These are phyloP conservation scores for Loriculus beryllinus DNA, from an alignment of 2,797 vertebrate species.

Conservation along the genomic window DNA sequence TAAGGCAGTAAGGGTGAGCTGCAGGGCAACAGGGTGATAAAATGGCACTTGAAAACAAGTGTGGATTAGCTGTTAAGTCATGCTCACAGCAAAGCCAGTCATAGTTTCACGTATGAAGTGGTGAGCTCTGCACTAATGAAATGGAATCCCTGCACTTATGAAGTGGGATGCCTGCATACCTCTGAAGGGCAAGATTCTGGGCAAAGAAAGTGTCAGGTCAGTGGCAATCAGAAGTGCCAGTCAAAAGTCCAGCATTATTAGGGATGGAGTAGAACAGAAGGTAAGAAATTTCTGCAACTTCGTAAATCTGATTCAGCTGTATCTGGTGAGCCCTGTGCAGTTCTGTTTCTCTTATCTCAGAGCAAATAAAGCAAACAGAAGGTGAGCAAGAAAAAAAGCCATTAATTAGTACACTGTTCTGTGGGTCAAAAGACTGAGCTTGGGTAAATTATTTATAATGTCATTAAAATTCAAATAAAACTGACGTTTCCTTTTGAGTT, in stretches of 20 bases:
- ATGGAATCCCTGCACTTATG: neutral
- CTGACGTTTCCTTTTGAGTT: neutral
- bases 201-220: neutral
- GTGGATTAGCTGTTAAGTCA: neutral
- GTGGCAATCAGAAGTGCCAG: neutral
- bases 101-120: neutral
- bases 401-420: neutral
- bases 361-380: neutral
- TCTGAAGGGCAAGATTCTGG: neutral
- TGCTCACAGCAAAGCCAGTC: neutral
- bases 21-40: neutral
- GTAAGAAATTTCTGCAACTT: neutral
- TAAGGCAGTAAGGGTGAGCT: neutral
- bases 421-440: neutral
- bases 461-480: constrained; percentile 19
- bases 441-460: constrained; percentile 25
- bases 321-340: neutral
- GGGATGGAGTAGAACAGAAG: neutral
- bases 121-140: neutral
- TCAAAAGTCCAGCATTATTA: neutral
- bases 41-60: neutral
- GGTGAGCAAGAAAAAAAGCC: neutral
- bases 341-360: neutral
- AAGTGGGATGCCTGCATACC: neutral
- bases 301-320: neutral